phyloP scores from a whole-genome alignment of 2,113 vertebrate genomes.

The Larimichthys polyactis region DNA sequence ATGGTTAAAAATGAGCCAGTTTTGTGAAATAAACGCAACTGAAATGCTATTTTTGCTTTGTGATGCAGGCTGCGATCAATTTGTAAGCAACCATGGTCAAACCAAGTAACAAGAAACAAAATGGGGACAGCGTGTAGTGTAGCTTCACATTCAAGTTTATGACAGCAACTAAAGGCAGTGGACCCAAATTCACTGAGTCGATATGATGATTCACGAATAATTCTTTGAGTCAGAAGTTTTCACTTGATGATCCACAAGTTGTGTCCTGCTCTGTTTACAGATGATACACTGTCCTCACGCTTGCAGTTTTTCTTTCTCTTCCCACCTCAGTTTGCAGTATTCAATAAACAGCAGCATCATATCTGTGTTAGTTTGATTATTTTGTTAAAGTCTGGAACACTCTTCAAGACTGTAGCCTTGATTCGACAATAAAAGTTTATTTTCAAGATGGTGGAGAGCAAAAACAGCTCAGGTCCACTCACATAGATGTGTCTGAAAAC shows the following conservation, averaged over 20 bases:
- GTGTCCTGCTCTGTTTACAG: background rate
- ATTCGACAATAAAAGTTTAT: background rate
- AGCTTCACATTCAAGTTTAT: background rate
- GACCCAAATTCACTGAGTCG: background rate
- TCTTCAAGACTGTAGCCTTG: slow-evolving; percentile 3
- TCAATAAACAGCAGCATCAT: background rate
- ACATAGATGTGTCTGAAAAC: background rate
- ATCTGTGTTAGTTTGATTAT: background rate
- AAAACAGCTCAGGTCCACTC: background rate
- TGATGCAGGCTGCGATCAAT: background rate
- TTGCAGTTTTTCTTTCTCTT: background rate
- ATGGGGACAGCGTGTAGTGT: background rate
- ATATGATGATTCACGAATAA: background rate
- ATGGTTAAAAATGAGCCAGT: background rate
- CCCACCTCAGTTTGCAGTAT: background rate
- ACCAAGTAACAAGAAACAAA: background rate
- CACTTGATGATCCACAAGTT: background rate
- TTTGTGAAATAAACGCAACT: background rate
- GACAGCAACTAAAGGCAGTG: background rate
- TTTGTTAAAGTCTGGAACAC: background rate
- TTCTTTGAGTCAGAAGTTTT: background rate
- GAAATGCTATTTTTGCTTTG: background rate
- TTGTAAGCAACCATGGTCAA: background rate
- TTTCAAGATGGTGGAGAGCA: background rate
- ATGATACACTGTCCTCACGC: background rate